Evolutionary conservation across 2,797 vertebrate genomes (phyloP), one percentile per base, ranked within the genome.

Genomic region (Streptopelia turtur): DNA sequence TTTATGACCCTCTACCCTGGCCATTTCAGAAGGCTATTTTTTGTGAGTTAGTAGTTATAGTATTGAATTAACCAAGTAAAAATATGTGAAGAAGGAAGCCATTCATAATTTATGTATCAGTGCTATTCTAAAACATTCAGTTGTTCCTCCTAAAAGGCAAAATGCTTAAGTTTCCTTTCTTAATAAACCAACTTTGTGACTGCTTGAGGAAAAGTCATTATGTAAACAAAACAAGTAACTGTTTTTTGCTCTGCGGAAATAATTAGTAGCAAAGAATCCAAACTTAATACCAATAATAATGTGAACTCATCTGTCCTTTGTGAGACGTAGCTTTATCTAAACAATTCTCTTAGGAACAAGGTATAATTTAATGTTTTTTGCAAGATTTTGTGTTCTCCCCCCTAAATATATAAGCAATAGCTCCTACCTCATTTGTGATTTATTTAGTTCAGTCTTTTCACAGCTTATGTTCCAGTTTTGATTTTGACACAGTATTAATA

Each of bases 401-500:
- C 43, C 33, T 30, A 59, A 30, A 70, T 79, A 28, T 53, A 88
- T 81, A 39, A 83, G 14, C 23, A 21, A 24, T 93, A n/a, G 21
- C 28, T 96, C 30, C 65, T 96, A 28, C n/a, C 55, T 79, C 33
- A 79, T 2, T 31, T 78, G 17, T 78, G 39, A 64, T 91, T 93
- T 93, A 63, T 91, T 94, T 90, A 52, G 37, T 79, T 94, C 82
- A 79, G 39, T 82, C 21, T 83, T 63, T 79, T 22, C 64, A 49
- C 6, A 72, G 28, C 4, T 83, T 49, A 79, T 90, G 74, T 80
- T 91, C 31, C 52, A 78, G 60, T 50, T 91, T 88, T 90, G 28
- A 18, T 76, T 87, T 85, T 69, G 57, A 56, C n/a, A 45, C 4
- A 45, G 7, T 49, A 49, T 76, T 89, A 21, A 56, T 55, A 14